phyloP scores from a whole-genome alignment of 1,140 invertebrate species.

The Sogatella furcifera region DNA sequence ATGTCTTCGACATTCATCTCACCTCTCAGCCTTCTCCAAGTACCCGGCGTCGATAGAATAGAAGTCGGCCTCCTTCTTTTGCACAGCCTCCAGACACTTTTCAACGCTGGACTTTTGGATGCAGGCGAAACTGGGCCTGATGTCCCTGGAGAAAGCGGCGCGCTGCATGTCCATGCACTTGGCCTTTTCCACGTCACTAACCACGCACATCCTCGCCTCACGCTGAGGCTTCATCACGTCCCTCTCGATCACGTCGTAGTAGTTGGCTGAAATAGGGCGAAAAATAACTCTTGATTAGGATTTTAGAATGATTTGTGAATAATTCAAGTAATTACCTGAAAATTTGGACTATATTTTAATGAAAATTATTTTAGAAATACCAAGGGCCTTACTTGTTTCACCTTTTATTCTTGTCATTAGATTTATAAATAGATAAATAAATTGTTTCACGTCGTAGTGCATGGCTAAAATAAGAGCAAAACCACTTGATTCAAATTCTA shows the following conservation, averaged over 20 bases:
- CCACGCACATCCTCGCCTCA: slow-evolving; percentile 50
- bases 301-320: too few relatives aligned
- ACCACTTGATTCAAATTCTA: too few relatives aligned
- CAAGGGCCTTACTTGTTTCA: too few relatives aligned
- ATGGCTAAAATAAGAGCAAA: too few relatives aligned
- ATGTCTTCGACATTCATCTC: slow-evolving; percentile 11
- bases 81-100: slow-evolving; percentile 56
- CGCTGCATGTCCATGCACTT: slow-evolving; percentile 55
- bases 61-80: slow-evolving; percentile 47
- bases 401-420: too few relatives aligned
- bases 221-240: slow-evolving; percentile 44
- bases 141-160: slow-evolving; percentile 58
- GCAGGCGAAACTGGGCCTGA: slow-evolving; percentile 58
- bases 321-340: too few relatives aligned
- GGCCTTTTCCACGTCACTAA: slow-evolving; percentile 41
- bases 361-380: too few relatives aligned
- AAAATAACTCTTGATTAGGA: too few relatives aligned
- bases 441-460: too few relatives aligned
- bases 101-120: slow-evolving; percentile 38
- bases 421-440: too few relatives aligned
- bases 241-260: slow-evolving; percentile 66
- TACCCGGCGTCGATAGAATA: slow-evolving; percentile 47
- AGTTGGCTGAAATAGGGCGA: slow-evolving; percentile 43
- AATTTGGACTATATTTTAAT: too few relatives aligned
- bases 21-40: slow-evolving; percentile 42